Conservation (phyloP, 2,113 vertebrate species). For the Zosterops lateralis region DNA sequence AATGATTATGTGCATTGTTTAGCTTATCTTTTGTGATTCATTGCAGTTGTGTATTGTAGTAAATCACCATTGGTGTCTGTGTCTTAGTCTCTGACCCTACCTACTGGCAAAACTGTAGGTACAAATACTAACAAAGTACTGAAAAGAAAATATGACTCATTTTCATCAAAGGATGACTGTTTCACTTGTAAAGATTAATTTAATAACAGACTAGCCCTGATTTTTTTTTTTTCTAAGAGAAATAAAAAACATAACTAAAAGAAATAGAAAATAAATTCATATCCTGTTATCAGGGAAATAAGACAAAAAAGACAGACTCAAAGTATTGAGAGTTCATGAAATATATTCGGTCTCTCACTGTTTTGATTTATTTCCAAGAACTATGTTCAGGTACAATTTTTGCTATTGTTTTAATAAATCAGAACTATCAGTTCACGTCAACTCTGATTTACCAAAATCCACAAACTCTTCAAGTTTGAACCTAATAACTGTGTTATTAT, state of each 20-base stretch:
- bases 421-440: neutral
- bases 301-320: neutral
- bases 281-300: neutral
- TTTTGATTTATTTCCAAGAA: neutral
- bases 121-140: neutral
- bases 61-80: neutral
- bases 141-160: neutral
- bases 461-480: neutral
- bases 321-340: neutral
- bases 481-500: neutral
- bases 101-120: neutral
- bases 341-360: neutral
- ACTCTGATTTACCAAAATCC: neutral
- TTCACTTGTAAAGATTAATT: neutral
- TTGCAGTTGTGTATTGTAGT: neutral
- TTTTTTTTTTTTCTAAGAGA: neutral
- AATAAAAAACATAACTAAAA: neutral
- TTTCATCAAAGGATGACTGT: neutral
- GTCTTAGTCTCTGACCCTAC: neutral
- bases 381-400: neutral
- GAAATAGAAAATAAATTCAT: neutral
- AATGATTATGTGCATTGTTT: neutral
- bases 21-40: neutral
- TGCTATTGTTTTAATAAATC: conserved; percentile 3
- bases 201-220: neutral